These are phyloP conservation scores for Campylomormyrus numenius DNA, from an alignment of 2,113 vertebrate genomes.

Conservation along the genomic window DNA sequence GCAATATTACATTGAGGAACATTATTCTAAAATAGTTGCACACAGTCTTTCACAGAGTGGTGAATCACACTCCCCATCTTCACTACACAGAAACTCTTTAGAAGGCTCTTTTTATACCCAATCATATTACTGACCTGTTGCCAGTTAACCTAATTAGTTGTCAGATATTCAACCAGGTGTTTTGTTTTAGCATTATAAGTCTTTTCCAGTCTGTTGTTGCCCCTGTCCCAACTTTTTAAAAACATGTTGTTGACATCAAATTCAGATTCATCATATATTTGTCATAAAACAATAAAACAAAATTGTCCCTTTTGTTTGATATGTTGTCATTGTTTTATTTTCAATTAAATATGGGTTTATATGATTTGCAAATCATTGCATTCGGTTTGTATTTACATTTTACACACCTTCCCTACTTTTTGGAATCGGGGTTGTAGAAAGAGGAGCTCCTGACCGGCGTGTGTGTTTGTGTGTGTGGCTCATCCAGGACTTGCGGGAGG, in stretches of 20 bases:
- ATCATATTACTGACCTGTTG: too few species aligned
- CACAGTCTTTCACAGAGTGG: not conserved
- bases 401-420: not conserved
- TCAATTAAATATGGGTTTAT: not conserved
- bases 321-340: not conserved
- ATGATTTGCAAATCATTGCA: not conserved
- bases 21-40: not conserved
- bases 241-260: not conserved
- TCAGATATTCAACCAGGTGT: not conserved
- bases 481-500: constrained; percentile 83
- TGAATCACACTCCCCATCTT: not conserved
- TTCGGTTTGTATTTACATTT: not conserved
- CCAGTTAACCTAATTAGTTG: not conserved
- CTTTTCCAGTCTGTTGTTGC: not conserved
- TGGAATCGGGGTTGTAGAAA: not conserved
- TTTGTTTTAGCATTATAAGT: not conserved
- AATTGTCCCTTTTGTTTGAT: not conserved
- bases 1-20: too few species aligned
- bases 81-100: too few species aligned
- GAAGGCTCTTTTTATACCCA: too few species aligned
- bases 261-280: not conserved
- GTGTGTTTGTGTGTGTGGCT: not conserved
- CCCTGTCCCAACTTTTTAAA: not conserved
- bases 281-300: not conserved
- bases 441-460: not conserved